Evolutionary conservation across 2,113 vertebrate genomes (phyloP), one percentile per base, ranked within the genome.

Genomic region (Xyrauchen texanus): DNA sequence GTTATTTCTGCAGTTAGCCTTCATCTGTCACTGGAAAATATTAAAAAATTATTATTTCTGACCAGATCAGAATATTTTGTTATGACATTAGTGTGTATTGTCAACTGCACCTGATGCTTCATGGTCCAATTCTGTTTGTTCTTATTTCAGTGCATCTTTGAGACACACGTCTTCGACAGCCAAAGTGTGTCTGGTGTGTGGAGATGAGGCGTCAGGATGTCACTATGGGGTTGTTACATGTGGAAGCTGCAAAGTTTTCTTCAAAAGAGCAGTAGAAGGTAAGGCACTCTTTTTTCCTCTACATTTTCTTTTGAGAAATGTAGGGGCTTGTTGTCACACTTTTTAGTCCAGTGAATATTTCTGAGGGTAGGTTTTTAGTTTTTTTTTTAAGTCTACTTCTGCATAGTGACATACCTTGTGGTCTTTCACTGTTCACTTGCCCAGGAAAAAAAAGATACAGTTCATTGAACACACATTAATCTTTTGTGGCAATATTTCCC

Each of bases 231-330:
- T 99, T 0, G 96, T 99, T 81, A 99, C 97, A 0, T 99, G 98
- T 74, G 98, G 98, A 84, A 99, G 98, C 94, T 99, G 98, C 91
- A 99, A 99, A 88, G 98, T 99, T 84, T 99, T 99, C 94, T 99
- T 99, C 93, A 99, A 99, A 90, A 94, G 98, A 93, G 98, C 98
- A 5, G 97, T 99, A 84, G 98, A 99, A 98, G 98, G 98, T 99
- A 91, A 7, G 85, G 2, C 21, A 3, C 21, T 34, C 21, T 34
- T 34, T 34, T 34, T 34, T 34, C 21, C 21, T 34, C 21, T 34
- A 1, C 21, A 34, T 34, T 1, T 34, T 34, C 21, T 34, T 34
- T 34, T 34, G 21, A 34, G 21, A 34, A 34, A 34, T 51, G 16
- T 34, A 34, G 21, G 21, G 21, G 21, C 21, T 34, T 34, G 21